phyloP scores from a whole-genome alignment of 2,113 vertebrate species.

The Hippocampus abdominalis region DNA sequence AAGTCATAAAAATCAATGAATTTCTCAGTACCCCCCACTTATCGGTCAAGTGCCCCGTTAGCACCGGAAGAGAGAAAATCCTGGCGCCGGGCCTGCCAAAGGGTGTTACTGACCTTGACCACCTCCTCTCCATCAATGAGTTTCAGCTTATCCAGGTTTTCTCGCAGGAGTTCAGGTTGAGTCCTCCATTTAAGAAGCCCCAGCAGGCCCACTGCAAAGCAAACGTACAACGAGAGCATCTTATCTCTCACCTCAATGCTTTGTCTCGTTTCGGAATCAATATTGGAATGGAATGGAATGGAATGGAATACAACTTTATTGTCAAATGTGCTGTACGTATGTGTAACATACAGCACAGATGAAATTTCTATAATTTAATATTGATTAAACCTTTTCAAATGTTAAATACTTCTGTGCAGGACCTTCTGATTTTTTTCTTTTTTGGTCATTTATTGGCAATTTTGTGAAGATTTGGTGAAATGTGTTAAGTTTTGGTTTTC shows the following conservation, averaged over 20 bases:
- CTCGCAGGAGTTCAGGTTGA: conserved; percentile 85
- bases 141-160: conserved; percentile 92
- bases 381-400: background rate
- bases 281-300: no score
- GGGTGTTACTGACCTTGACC: conserved; percentile 81
- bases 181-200: conserved; percentile 95
- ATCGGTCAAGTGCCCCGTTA: no score
- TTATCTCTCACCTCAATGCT: background rate
- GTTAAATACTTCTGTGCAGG: background rate
- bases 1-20: background rate
- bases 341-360: no score
- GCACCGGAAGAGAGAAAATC: background rate
- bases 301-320: no score
- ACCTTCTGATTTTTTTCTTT: background rate
- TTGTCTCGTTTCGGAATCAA: background rate
- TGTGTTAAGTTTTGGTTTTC: background rate
- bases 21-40: no score
- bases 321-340: no score
- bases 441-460: background rate
- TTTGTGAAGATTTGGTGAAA: background rate
- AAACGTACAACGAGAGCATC: background rate
- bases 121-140: conserved; percentile 97
- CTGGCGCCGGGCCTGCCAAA: background rate
- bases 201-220: conserved; percentile 82
- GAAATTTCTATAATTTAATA: no score